Evolutionary conservation across 2,113 vertebrate genomes (phyloP), one percentile per base, ranked within the genome.

Genomic region (Procapra przewalskii): DNA sequence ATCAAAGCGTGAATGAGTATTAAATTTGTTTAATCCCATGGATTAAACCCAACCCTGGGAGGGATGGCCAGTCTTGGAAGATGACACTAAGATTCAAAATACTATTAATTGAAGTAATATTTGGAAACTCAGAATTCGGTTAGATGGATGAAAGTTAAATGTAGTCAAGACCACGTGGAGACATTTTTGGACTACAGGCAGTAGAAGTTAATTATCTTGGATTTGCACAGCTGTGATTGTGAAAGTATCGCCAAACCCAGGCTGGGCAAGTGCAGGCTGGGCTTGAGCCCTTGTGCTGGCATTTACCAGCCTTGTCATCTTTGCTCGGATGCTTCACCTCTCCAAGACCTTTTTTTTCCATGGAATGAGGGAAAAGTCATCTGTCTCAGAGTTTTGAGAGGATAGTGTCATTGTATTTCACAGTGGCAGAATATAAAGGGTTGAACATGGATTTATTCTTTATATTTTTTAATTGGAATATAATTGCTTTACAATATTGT

Each of bases 281-380:
- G 33, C 19, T 19, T 1, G 48, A 52, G 43, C 40, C 54, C 48
- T 48, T 4, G 1, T 12, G 21, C n/a, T 57, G 33, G 16, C 13
- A 0, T 0, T 75, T 43, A 14, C 4, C 29, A 17, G 27, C 82
- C 0, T 1, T 1, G 8, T 23, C 45, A 3, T 88, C 48, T 54
- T 17, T 45, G 36, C n/a, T 5, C 3, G 1, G 3, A 13, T 14
- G 31, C 31, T 31, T 83, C 9, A 9, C 57, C 5, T 57, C 31
- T 84, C 13, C 36, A 77, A 14, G 43, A 3, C 48, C 40, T 52
- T 91, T 31, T 84, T 50, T 54, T 55, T 45, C 33, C 75, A 36
- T 33, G 40, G 43, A 33, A 86, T 85, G 86, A 90, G 36, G 83
- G 57, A 7, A 80, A 77, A 83, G 50, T 86, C 8, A 59, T 12